phyloP scores from a whole-genome alignment of 2,888 invertebrate genomes.

The Drosophila demipolita region DNA sequence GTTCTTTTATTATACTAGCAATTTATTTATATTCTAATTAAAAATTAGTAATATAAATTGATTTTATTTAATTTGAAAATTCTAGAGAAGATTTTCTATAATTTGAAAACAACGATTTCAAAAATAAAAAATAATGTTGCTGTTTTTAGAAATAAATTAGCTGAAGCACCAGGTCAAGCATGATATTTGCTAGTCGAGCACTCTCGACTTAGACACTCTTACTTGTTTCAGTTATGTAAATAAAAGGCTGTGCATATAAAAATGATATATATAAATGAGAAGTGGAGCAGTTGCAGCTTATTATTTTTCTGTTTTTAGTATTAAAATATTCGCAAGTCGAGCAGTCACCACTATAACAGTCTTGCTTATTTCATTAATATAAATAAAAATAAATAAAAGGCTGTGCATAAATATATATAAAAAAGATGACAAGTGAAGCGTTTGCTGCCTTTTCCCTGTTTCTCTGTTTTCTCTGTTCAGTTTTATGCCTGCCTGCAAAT shows the following conservation, averaged over 20 bases:
- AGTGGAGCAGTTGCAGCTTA: slow-evolving; percentile 35
- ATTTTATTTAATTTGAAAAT: too few relatives aligned
- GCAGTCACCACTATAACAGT: neutral
- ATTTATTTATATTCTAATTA: too few relatives aligned
- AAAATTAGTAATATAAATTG: too few relatives aligned
- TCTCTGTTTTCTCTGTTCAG: neutral
- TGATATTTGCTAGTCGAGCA: neutral
- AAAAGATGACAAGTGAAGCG: slow-evolving; percentile 52
- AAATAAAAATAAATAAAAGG: slow-evolving; percentile 53
- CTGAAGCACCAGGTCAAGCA: too few relatives aligned
- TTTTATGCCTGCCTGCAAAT: slow-evolving; percentile 10
- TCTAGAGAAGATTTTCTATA: too few relatives aligned
- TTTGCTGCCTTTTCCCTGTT: slow-evolving; percentile 1
- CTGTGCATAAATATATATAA: slow-evolving; percentile 49
- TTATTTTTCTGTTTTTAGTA: neutral
- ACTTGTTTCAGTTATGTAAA: slow-evolving; percentile 45
- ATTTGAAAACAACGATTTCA: too few relatives aligned
- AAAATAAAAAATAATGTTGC: too few relatives aligned
- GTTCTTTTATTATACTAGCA: too few relatives aligned
- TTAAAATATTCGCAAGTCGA: neutral
- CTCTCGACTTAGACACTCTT: neutral
- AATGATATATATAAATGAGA: slow-evolving; percentile 55
- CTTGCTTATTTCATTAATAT: slow-evolving; percentile 42
- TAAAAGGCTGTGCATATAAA: slow-evolving; percentile 58
- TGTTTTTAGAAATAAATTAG: too few relatives aligned